Percentiles rank a stretch among this genome's conserved stretches.
phyloP scores from a whole-genome alignment of 2,888 invertebrate genomes.

The Agonopterix heracliana region DNA sequence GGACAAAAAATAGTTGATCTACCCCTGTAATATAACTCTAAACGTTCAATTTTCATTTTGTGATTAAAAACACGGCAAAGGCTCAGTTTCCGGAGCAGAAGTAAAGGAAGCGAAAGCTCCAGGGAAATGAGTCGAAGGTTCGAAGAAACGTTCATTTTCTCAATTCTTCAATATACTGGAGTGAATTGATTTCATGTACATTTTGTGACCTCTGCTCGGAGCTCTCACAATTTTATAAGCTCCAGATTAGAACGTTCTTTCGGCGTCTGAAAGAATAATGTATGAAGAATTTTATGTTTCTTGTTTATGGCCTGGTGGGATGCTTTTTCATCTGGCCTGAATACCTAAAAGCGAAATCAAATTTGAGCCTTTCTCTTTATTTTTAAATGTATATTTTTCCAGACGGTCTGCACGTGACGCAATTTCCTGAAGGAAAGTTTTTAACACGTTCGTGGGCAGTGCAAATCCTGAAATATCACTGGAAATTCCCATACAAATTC shows the following conservation, averaged over 20 bases:
- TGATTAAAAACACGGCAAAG: slow-evolving; percentile 46
- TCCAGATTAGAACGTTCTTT: slow-evolving; percentile 1
- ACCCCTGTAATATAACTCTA: no score
- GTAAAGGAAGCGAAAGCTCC: slow-evolving; percentile 44
- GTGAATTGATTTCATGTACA: slow-evolving; percentile 33
- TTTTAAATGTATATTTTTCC: no score
- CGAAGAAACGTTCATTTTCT: slow-evolving; percentile 26
- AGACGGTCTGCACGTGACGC: no score
- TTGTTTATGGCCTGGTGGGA: neutral
- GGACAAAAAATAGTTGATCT: no score
- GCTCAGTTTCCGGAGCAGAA: slow-evolving; percentile 39
- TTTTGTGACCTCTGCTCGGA: slow-evolving; percentile 10
- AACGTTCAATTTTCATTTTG: slow-evolving; percentile 32
- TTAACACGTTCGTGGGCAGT: no score
- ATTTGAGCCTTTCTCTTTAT: no score
- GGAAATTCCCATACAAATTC: no score
- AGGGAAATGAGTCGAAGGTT: slow-evolving; percentile 41
- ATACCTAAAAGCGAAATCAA: no score
- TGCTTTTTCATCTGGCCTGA: no score
- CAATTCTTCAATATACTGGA: slow-evolving; percentile 27
- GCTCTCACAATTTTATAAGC: neutral
- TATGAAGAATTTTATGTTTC: neutral
- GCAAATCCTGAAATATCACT: no score
- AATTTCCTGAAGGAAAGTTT: no score
- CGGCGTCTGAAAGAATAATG: slow-evolving; percentile 1